Base-by-base conservation (phyloP, 2,888 invertebrate species). In the Cheilosia variabilis region DNA sequence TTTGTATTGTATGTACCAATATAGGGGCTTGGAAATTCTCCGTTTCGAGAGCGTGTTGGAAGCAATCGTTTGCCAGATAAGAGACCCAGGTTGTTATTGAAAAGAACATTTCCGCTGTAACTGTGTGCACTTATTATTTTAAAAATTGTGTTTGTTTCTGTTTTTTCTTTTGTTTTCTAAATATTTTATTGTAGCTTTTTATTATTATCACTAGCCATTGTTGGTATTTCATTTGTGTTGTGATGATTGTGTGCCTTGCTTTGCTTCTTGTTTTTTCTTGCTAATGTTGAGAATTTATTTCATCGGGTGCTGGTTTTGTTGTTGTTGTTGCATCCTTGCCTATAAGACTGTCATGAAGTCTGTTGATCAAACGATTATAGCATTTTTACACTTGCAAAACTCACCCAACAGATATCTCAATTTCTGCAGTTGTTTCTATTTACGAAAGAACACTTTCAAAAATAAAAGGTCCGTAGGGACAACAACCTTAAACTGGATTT, bases 41-140 rank as follows among this genome's bases (percentile, higher is more conserved):
- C 97, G 89, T 97, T 97, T 94, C 94, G 97, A 91, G 98, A 97
- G 93, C 95, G 97, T 87, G 94, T 97, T 88, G 97, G 97, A 92
- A 97, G 97, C 93, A 97, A 97, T 91, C 95, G 97, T 83, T 93
- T 97, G 90, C 95, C 96, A 88, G 97, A 97, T 92, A 94, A 95
- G 90, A 94, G 97, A 92, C 96, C 97, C 93, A 96, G 97, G 96
- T 96, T 94, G 90, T 91, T 91, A 91, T 90, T 88, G 88, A 88
- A 89, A 88, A 87, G 88, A 87, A 68, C 58, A 77, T 65, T 52
- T 75, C 68, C 47, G 47, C 53, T 79, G 55, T 73, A 71, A 79
- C 52, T 66, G 66, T 82, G 77, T 87, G 76, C 76, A 58, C 69
- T 58, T 63, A 22, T 62, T 50, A 37, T 60, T 69, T 78, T 72